Conservation (phyloP, 2,113 vertebrate species). For the Xiphophorus couchianus region DNA sequence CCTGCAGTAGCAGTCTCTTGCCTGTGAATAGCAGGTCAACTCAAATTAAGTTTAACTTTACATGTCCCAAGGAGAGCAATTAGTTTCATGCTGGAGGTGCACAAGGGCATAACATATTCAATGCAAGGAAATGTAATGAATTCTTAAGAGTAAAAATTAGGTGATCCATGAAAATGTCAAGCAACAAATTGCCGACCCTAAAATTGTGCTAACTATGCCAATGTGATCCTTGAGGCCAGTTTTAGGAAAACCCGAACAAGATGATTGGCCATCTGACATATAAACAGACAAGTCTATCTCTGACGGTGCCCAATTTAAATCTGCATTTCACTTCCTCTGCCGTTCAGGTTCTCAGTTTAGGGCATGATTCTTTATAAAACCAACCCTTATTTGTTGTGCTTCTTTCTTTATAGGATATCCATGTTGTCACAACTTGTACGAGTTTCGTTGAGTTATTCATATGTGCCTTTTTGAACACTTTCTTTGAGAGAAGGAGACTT, state of each 20-base stretch:
- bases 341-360: neutral
- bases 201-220: conserved; percentile 27
- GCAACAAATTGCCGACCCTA: conserved; percentile 26
- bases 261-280: conserved; percentile 3
- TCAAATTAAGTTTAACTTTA: conserved; percentile 71
- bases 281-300: conserved; percentile 1
- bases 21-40: conserved; percentile 65
- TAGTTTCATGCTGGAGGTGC: conserved; percentile 65
- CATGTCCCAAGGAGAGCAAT: conserved; percentile 78
- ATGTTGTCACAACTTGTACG: neutral
- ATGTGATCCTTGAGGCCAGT: conserved; percentile 31
- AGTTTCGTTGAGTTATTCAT: neutral
- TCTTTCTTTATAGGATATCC: neutral
- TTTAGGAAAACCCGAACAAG: conserved; percentile 16
- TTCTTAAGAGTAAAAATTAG: conserved; percentile 64
- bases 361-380: neutral
- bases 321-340: neutral
- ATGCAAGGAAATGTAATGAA: conserved; percentile 52
- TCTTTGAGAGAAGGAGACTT: neutral
- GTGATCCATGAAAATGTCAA: conserved; percentile 65
- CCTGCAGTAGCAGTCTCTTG: conserved; percentile 49
- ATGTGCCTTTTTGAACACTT: neutral
- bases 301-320: neutral
- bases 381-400: neutral
- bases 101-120: conserved; percentile 59